Percentiles rank a stretch among this genome's conserved stretches.
phyloP scores from a whole-genome alignment of 2,113 vertebrate genomes.

The Limnothrissa miodon region DNA sequence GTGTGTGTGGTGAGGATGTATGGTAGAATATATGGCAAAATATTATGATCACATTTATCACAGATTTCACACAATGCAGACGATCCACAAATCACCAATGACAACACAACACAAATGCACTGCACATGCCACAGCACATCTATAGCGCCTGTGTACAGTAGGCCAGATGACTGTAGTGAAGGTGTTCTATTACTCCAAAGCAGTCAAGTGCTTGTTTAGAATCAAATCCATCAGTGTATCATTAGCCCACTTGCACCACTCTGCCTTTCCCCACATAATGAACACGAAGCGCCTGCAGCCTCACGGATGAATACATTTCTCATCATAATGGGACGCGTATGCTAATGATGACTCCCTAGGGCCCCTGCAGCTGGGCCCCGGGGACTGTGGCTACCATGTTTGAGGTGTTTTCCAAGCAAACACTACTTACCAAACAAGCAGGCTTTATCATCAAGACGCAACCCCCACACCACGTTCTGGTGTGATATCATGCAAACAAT shows the following conservation, averaged over 20 bases:
- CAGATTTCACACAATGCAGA: background rate
- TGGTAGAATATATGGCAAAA: background rate
- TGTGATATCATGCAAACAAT: conserved; percentile 1
- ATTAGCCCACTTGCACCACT: conserved; percentile 54
- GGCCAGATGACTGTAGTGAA: background rate
- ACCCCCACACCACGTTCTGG: background rate
- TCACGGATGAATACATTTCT: conserved; percentile 63
- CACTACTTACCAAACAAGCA: conserved; percentile 14
- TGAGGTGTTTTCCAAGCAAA: background rate
- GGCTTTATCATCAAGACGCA: background rate
- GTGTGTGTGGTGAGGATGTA: background rate
- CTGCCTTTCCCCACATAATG: conserved; percentile 59
- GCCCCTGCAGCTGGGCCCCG: background rate
- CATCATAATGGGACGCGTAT: conserved; percentile 54
- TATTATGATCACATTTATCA: background rate
- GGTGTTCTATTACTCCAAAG: background rate
- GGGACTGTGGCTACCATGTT: conserved; percentile 11
- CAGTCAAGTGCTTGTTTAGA: conserved; percentile 15
- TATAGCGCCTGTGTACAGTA: background rate
- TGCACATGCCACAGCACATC: background rate
- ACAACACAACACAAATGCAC: background rate
- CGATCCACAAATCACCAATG: background rate
- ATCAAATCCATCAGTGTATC: conserved; percentile 30
- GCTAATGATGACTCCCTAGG: conserved; percentile 54
- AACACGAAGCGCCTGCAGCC: conserved; percentile 62